Evolutionary conservation across 2,113 vertebrate genomes (phyloP), one percentile per base, ranked within the genome.

Genomic region (Sylvia atricapilla): DNA sequence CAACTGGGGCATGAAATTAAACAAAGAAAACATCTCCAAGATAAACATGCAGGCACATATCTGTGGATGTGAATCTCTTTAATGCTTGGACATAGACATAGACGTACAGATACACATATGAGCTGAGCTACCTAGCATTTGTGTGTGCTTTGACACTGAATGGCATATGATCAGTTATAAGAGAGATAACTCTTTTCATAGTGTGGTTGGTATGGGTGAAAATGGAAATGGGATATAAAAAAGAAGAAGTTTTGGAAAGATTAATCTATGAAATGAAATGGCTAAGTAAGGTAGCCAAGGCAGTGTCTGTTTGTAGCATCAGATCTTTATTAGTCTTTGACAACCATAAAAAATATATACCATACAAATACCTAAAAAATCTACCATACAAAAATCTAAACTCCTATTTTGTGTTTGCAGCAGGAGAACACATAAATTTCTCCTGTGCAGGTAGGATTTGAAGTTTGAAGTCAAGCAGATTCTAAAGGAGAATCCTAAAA

Each of bases 11-110:
- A 47, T 62, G 12, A 87, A 75, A 85, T 77, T 84, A 72, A 23
- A 55, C 15, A 41, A 59, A 72, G 58, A 44, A 58, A 44, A 49
- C 11, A 31, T 66, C n/a, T 58, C 46, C 50, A 37, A 28, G 15
- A 58, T 74, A 91, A 95, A 46, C 22, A 37, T 0, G 0, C 12
- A 74, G 46, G 11, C 55, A 31, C 10, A 3, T 39, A 9, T 21
- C 18, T 84, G 23, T 53, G 49, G 30, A 66, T 84, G 18, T 35
- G 27, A 47, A 25, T 68, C 33, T 31, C 31, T 90, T 78, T 75
- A 44, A 50, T 63, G 18, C 8, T 5, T 20, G 11, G 4, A 16
- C 2, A 3, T 60, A 3, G 2, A 47, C 39, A 22, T 1, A 33
- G 27, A 28, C 17, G 13, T 33, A 46, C 46, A n/a, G 6, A 5